Conservation (phyloP, 2,888 invertebrate genomes). For the Falcaria lacertinaria region DNA sequence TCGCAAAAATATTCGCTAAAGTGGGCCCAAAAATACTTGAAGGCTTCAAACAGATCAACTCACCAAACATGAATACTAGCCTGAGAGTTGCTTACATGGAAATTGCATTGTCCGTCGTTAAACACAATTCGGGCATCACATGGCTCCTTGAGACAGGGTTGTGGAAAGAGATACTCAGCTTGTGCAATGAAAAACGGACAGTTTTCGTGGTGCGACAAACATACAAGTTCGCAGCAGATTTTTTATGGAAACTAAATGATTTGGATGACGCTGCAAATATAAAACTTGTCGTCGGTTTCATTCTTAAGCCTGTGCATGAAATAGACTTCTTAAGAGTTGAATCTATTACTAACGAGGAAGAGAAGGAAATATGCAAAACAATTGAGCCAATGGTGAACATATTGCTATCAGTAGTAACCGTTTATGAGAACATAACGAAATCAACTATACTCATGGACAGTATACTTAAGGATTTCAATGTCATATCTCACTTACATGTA, state of each 20-base stretch:
- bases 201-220: constrained; percentile 85
- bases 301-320: constrained; percentile 80
- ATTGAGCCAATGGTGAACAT: constrained; percentile 80
- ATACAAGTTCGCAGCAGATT: constrained; percentile 80
- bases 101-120: constrained; percentile 79
- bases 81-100: constrained; percentile 84
- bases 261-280: constrained; percentile 70
- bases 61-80: constrained; percentile 73
- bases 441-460: constrained; percentile 43
- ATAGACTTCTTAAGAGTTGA: constrained; percentile 73
- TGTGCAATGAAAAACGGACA: constrained; percentile 83
- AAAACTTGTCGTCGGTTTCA: constrained; percentile 73
- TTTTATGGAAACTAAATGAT: constrained; percentile 78
- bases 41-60: constrained; percentile 43
- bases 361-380: constrained; percentile 71
- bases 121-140: constrained; percentile 81
- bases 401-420: constrained; percentile 75
- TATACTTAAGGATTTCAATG: constrained; percentile 47
- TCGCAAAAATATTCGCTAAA: constrained; percentile 75
- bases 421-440: constrained; percentile 62
- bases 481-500: constrained; percentile 54
- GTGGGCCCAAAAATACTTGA: constrained; percentile 38
- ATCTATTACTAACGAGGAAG: constrained; percentile 67
- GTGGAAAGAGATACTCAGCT: constrained; percentile 83
- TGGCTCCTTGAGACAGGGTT: constrained; percentile 82